Percentiles rank a stretch among this genome's conserved stretches.
These are phyloP conservation scores for Myotis lucifugus DNA, from an alignment of 2,113 vertebrate genomes.

Conservation along the genomic window DNA sequence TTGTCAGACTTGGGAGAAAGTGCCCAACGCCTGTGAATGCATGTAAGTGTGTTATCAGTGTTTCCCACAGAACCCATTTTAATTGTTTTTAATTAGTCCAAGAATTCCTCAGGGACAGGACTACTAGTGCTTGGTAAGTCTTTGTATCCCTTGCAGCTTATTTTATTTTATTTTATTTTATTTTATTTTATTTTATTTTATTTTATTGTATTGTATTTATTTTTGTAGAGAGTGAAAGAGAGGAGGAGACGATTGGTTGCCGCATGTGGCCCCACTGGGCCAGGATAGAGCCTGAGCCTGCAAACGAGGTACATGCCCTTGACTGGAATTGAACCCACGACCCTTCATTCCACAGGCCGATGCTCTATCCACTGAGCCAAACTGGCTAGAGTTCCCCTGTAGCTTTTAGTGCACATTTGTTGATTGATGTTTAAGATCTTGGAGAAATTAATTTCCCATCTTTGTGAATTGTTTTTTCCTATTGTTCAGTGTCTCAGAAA, in stretches of 20 bases:
- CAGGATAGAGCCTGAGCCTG: too few relatives aligned
- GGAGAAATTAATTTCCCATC: not conserved
- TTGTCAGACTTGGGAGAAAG: not conserved
- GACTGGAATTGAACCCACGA: too few relatives aligned
- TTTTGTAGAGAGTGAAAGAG: too few relatives aligned
- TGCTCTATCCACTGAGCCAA: too few relatives aligned
- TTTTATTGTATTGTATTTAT: too few relatives aligned
- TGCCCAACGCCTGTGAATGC: not conserved
- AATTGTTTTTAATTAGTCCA: not conserved
- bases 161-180: too few relatives aligned
- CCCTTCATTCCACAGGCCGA: too few relatives aligned
- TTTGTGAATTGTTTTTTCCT: slow-evolving; percentile 4
- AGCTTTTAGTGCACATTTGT: not conserved
- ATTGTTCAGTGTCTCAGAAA: not conserved
- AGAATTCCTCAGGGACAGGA: not conserved
- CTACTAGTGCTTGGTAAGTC: not conserved
- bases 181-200: too few relatives aligned
- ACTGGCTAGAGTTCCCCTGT: not conserved
- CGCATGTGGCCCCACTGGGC: too few relatives aligned
- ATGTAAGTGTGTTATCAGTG: not conserved
- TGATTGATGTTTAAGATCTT: not conserved
- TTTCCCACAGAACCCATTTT: not conserved
- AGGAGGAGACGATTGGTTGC: too few relatives aligned
- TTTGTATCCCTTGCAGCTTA: not conserved
- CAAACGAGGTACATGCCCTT: too few relatives aligned